Evolutionary conservation across 2,888 invertebrate genomes (phyloP), one percentile per base, ranked within the genome.

Genomic region (Caenorhabditis macrosperma): DNA sequence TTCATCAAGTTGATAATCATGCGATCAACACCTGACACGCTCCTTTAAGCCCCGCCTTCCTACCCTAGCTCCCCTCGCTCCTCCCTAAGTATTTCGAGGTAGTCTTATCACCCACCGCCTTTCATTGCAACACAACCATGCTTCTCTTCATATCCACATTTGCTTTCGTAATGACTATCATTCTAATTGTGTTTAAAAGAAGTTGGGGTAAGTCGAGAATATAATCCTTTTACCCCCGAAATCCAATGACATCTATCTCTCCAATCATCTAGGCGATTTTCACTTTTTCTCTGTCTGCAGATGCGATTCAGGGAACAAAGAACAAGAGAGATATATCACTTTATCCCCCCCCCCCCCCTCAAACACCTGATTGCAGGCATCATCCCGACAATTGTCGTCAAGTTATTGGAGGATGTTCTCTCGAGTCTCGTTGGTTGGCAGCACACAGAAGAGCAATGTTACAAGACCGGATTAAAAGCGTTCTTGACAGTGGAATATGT

Each of bases 11-110:
- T 71, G 54, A 69, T 60, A 52, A 71, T 71, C 71, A 71, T 61
- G 71, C 71, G 71, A 71, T 71, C 33, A 71, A 63, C 71, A 71
- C 61, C 61, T 71, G 71, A 71, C 71, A 71, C 24, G 35, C 28
- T 35, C 55, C 35, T 30, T 20, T n/a, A 44, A 0, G 46, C 54
- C 22, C 71, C 71, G 61, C 71, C 71, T 52, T 38, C n/a, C n/a
- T n/a, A n/a, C 61, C 61, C 30, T 71, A 71, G 71, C 71, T 71
- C 71, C 54, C n/a, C 30, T n/a, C n/a, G n/a, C n/a, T n/a, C n/a
- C n/a, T n/a, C n/a, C n/a, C n/a, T n/a, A n/a, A 5, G 44, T 33
- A 50, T 60, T 44, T 63, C 69, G 38, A 50, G 59, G 69, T 50
- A 60, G 50, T 55, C 24, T 17, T 20, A 61, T 24, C 33, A 60